phyloP scores from a whole-genome alignment of 2,113 vertebrate genomes.

The Gymnobelideus leadbeateri region DNA sequence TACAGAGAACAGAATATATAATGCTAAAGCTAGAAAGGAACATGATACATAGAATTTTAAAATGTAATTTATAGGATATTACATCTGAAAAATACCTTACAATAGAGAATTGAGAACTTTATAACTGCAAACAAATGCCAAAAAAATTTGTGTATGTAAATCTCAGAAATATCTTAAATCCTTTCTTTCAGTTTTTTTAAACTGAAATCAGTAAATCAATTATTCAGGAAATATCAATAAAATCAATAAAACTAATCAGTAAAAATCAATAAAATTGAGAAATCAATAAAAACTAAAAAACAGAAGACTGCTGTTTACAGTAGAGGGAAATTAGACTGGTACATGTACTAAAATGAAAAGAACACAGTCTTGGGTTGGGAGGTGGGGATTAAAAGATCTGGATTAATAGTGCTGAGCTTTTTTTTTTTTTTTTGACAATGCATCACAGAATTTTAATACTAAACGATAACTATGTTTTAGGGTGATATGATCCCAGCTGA shows the following conservation, averaged over 20 bases:
- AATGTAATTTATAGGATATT: background rate
- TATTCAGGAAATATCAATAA: no score
- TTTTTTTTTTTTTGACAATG: no score
- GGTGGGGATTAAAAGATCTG: background rate
- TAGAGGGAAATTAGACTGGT: background rate
- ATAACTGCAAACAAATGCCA: background rate
- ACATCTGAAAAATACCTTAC: background rate
- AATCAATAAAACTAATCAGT: no score
- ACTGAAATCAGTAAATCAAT: no score
- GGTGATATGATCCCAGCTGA: no score
- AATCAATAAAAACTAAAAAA: background rate
- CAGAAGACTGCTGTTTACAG: background rate
- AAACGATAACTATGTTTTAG: no score
- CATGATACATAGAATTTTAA: background rate
- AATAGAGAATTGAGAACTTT: background rate
- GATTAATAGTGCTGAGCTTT: background rate
- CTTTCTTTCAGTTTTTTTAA: background rate
- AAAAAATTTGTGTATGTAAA: background rate
- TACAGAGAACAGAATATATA: background rate
- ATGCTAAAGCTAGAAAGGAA: background rate
- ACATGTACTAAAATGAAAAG: background rate
- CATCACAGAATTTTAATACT: no score
- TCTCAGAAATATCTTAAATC: background rate
- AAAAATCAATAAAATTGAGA: background rate
- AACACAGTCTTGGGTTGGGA: background rate